Evolutionary conservation across 1,140 invertebrate species (phyloP).

Genomic region (Tetramorium simillimum): DNA sequence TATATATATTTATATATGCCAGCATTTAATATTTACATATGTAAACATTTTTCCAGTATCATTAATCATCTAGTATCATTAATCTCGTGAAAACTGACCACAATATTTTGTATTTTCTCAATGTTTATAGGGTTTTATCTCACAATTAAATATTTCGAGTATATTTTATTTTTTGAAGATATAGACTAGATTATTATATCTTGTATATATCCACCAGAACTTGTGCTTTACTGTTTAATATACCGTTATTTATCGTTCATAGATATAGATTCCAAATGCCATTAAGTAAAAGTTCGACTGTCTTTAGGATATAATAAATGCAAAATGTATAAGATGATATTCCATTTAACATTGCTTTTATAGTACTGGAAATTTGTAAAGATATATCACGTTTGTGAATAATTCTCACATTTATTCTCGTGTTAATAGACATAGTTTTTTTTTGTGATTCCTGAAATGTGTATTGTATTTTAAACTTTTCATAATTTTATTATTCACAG

Average conservation of each 20-base stretch:
- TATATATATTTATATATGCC: conserved; percentile 9
- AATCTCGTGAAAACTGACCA: not conserved
- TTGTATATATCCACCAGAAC: not conserved
- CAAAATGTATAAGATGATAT: conserved; percentile 15
- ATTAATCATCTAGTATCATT: not conserved
- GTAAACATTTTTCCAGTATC: conserved; percentile 19
- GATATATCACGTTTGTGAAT: conserved; percentile 20
- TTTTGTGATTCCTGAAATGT: not conserved
- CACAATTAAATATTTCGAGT: not conserved
- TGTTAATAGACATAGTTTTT: conserved; percentile 22
- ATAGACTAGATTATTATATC: not conserved
- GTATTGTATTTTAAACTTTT: not conserved
- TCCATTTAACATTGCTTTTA: conserved; percentile 11
- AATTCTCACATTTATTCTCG: conserved; percentile 8
- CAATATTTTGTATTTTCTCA: conserved; percentile 21
- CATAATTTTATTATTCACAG: conserved; percentile 19
- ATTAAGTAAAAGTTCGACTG: not conserved
- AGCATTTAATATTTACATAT: conserved; percentile 20
- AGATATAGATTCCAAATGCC: not conserved
- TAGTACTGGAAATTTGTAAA: conserved; percentile 31
- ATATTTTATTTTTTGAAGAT: conserved; percentile 23
- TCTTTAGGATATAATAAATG: conserved; percentile 8
- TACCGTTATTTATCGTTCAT: not conserved
- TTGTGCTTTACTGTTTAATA: not conserved
- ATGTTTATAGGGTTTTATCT: conserved; percentile 10